A percentile compares a stretch with the other conserved stretches of the same genome.
Conservation (phyloP, 2,797 vertebrate species). For the Sitta carolinensis region DNA sequence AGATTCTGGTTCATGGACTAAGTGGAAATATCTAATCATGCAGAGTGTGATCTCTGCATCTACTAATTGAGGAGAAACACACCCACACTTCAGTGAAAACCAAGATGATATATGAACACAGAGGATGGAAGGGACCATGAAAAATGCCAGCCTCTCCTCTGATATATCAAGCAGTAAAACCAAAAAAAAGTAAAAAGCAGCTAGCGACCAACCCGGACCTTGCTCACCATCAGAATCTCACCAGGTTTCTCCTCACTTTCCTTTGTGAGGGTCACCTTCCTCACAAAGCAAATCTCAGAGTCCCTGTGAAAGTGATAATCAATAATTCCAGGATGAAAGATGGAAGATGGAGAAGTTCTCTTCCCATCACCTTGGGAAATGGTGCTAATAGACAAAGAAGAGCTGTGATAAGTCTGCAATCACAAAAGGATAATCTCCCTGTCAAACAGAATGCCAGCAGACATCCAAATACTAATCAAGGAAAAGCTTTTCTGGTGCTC, state of each 20-base stretch:
- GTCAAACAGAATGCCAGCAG: slow-evolving; percentile 16
- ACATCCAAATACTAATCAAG: slow-evolving; percentile 25
- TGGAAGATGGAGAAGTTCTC: neutral
- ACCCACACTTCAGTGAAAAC: neutral
- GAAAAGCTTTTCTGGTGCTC: neutral
- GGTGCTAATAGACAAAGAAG: neutral
- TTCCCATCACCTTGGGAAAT: neutral
- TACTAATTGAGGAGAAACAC: neutral
- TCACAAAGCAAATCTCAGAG: neutral
- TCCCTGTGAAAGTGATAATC: neutral
- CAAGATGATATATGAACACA: neutral
- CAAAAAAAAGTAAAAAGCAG: neutral
- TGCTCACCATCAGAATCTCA: neutral
- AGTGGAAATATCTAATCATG: neutral
- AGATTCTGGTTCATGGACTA: neutral
- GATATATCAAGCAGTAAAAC: neutral
- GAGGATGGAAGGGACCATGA: neutral
- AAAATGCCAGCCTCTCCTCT: neutral
- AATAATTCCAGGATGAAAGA: neutral
- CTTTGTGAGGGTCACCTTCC: neutral
- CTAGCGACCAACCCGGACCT: neutral
- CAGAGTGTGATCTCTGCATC: neutral
- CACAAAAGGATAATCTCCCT: neutral
- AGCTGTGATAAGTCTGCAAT: neutral
- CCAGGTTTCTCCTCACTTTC: neutral